Percentiles rank a stretch among this genome's conserved stretches.
These are phyloP conservation scores for Schizaphis graminum DNA, from an alignment of 2,888 invertebrate genomes.

Conservation along the genomic window DNA sequence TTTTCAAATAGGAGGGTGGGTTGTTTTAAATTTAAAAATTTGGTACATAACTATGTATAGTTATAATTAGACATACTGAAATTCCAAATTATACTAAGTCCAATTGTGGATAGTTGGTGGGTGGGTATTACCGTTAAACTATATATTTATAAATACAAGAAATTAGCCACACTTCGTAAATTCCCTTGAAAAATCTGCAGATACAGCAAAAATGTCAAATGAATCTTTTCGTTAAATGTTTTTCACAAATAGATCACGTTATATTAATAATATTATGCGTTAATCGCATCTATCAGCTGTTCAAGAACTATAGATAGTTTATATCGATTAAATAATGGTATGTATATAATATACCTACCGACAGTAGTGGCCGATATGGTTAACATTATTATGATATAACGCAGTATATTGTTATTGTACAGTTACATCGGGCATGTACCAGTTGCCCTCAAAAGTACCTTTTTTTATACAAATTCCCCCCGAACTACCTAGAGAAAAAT, in stretches of 20 bases:
- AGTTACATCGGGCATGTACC: no score
- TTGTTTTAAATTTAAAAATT: background rate
- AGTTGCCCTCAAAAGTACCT: no score
- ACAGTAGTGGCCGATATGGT: no score
- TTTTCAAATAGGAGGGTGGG: background rate
- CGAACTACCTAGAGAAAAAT: no score
- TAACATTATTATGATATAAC: no score
- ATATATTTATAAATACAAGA: background rate
- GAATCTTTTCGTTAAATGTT: background rate
- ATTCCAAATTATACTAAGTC: background rate
- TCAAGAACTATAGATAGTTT: background rate
- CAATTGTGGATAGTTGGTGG: background rate
- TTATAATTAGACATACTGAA: background rate
- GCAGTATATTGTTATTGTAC: background rate
- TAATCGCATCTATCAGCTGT: background rate
- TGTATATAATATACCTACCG: no score
- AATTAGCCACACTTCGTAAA: background rate
- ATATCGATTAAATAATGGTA: background rate
- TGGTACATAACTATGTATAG: background rate
- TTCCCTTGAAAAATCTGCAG: background rate
- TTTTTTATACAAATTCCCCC: no score
- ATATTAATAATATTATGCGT: background rate
- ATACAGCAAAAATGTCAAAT: background rate
- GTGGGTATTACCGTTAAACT: background rate
- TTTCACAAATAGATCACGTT: background rate